These are phyloP conservation scores for Drosophila oshimai DNA, from an alignment of 1,140 invertebrate genomes.

Conservation along the genomic window DNA sequence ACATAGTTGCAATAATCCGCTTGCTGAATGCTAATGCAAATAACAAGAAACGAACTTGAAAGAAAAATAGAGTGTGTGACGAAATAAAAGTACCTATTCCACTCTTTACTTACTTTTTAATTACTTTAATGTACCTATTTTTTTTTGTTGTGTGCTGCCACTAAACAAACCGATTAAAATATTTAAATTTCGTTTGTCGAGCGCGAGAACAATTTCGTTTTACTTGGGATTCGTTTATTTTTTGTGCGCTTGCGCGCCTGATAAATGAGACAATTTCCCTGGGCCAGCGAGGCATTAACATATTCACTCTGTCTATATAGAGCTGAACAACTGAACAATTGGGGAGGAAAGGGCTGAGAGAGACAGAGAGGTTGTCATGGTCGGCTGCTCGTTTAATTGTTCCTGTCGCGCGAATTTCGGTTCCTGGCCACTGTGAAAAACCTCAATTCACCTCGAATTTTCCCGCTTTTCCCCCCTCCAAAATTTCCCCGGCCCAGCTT, in stretches of 20 bases:
- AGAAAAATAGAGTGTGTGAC: too few species aligned
- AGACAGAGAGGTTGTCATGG: constrained; percentile 38
- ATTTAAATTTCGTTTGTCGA: constrained; percentile 69
- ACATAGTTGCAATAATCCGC: too few species aligned
- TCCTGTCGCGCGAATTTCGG: constrained; percentile 73
- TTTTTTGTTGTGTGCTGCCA: constrained; percentile 17
- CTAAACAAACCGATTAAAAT: constrained; percentile 74
- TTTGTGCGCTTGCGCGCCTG: constrained; percentile 64
- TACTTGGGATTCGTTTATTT: constrained; percentile 17
- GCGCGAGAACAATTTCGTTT: constrained; percentile 51
- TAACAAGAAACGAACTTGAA: too few species aligned
- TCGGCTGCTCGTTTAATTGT: constrained; percentile 73
- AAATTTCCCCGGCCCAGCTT: constrained; percentile 34
- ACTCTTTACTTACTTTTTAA: constrained; percentile 1
- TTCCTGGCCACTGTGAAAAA: constrained; percentile 44
- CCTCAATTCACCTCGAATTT: constrained; percentile 10
- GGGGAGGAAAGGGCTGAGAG: not conserved
- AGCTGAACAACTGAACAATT: constrained; percentile 3
- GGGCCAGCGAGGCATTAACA: constrained; percentile 50
- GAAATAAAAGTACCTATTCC: too few species aligned
- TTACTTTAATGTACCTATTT: constrained; percentile 30
- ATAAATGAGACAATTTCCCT: constrained; percentile 73
- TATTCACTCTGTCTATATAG: constrained; percentile 8
- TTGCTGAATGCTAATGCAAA: too few species aligned
- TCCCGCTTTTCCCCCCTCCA: not conserved